Evolutionary conservation across 1,140 invertebrate species (phyloP), one percentile per base, ranked within the genome.

Genomic region (Drosophila sucinea): DNA sequence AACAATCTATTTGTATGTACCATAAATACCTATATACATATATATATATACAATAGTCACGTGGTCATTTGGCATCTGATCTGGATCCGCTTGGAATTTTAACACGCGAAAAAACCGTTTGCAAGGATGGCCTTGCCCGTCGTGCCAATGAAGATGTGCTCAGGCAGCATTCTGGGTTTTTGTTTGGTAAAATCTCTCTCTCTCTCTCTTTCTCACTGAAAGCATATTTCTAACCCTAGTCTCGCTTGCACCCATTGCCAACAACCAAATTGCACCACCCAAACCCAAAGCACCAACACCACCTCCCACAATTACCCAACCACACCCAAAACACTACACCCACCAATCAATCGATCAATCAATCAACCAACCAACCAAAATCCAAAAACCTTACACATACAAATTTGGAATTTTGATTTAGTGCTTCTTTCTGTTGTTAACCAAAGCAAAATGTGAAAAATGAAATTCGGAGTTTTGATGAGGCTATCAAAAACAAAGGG

Each of bases 61-160:
- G 97, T 93, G 98, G 98, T 92, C 98, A 99, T 94, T 96, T 98
- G 93, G 96, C 97, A 89, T 97, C 98, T 85, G 96, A 97, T 93
- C 93, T 98, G 94, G 98, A 99, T 94, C 98, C 98, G 81, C 94
- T 99, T 91, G 95, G 95, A 94, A 97, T 97, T 93, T 70, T 91
- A 73, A 90, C 90, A 32, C 82, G 79, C 72, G 91, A 92, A 89
- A 91, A 83, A 73, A 86, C 81, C 72, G 79, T 90, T 76, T 82
- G 81, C 79, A 91, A 91, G 72, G 91, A 92, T 91, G 91, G 91
- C 93, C 93, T 93, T 94, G 93, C 93, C 93, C 90, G 94, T 94
- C 92, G 92, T 92, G 92, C 93, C 79, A 91, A 92, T 79, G 90
- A 92, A 86, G 86, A 89, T 90, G 91, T 92, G 73, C 90, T 92